Percentiles rank a stretch among this genome's conserved stretches.
Conservation (phyloP, 2,113 vertebrate genomes). For the Numenius arquata region DNA sequence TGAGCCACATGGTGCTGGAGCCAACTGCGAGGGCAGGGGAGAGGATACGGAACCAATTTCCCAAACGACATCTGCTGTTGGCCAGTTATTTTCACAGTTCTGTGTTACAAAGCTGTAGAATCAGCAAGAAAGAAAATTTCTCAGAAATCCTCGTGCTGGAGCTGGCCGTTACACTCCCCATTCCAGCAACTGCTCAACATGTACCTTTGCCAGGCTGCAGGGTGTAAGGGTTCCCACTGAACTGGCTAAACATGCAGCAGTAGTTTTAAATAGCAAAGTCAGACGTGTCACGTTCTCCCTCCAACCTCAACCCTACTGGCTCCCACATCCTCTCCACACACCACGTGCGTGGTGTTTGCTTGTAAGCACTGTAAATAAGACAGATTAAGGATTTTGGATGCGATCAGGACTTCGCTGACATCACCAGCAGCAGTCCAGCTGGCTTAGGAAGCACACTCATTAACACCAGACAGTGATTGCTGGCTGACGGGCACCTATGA, state of each 20-base stretch:
- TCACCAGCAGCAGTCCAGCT: not conserved
- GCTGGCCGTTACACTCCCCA: not conserved
- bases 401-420: not conserved
- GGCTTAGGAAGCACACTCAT: not conserved
- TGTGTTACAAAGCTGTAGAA: not conserved
- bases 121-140: not conserved
- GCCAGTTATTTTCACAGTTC: not conserved
- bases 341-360: not conserved
- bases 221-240: not conserved
- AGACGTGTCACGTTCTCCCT: not conserved
- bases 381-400: not conserved
- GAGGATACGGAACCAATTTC: not conserved
- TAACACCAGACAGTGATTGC: not conserved
- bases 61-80: not conserved
- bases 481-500: not conserved
- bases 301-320: not conserved
- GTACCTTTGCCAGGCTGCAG: not conserved
- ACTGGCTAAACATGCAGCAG: not conserved
- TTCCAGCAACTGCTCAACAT: not conserved
- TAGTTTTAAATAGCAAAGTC: not conserved
- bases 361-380: not conserved
- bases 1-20: accelerated
- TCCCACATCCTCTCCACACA: not conserved
- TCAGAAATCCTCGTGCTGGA: not conserved
- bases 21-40: not conserved